A percentile compares a stretch with the other conserved stretches of the same genome.
These are phyloP conservation scores for Geotrupes spiniger DNA, from an alignment of 2,888 invertebrate species.

Conservation along the genomic window DNA sequence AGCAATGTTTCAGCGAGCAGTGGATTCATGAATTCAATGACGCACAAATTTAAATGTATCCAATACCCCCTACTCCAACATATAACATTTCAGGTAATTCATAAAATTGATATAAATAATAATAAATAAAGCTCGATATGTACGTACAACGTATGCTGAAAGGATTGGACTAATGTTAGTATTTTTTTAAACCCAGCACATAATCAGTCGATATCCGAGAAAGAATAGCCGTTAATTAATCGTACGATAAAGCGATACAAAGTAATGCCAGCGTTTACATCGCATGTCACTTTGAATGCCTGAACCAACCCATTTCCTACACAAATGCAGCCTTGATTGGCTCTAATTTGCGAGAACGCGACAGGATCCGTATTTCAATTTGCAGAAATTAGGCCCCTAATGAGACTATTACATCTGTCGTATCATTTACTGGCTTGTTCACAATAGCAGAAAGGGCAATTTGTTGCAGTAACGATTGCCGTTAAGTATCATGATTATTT, in stretches of 20 bases:
- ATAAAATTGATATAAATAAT: too few species aligned
- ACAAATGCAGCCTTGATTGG: slow-evolving; percentile 41
- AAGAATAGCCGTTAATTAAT: slow-evolving; percentile 3
- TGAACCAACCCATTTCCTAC: slow-evolving; percentile 6
- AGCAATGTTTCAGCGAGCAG: too few species aligned
- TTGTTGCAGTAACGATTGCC: too few species aligned
- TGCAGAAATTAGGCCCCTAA: slow-evolving; percentile 38
- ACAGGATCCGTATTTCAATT: slow-evolving; percentile 33
- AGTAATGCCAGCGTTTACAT: slow-evolving; percentile 3
- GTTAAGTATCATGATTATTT: too few species aligned
- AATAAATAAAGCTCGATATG: too few species aligned
- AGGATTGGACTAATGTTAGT: too few species aligned
- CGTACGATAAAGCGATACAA: background rate
- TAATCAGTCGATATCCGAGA: background rate
- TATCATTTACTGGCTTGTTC: slow-evolving; percentile 28
- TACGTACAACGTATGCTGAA: too few species aligned
- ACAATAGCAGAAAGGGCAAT: slow-evolving; percentile 13
- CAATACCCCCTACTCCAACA: too few species aligned
- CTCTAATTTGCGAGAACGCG: slow-evolving; percentile 40
- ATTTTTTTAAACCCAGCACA: too few species aligned
- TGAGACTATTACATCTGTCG: slow-evolving; percentile 36
- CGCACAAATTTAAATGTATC: too few species aligned
- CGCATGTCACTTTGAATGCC: slow-evolving; percentile 1
- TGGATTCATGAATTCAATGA: too few species aligned
- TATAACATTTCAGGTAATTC: too few species aligned